A percentile compares a stretch with the other conserved stretches of the same genome.
phyloP scores from a whole-genome alignment of 2,113 vertebrate genomes.

The Dromiciops gliroides region DNA sequence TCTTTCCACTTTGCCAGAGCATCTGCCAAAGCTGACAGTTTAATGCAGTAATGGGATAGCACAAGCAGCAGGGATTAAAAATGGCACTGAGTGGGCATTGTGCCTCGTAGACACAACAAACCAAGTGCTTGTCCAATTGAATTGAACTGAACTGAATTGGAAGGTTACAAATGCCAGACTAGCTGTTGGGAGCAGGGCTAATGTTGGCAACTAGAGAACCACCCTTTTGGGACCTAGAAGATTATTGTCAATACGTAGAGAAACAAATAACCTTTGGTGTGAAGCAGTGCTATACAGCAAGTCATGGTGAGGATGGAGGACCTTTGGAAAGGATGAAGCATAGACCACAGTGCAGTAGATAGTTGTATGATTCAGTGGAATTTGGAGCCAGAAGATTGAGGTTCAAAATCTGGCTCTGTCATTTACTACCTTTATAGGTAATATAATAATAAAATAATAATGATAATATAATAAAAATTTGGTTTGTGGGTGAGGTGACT shows the following conservation, averaged over 20 bases:
- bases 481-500: background rate
- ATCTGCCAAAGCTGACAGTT: background rate
- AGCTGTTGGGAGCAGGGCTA: background rate
- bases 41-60: background rate
- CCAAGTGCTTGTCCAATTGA: background rate
- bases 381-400: background rate
- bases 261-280: background rate
- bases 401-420: background rate
- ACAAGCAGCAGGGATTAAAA: background rate
- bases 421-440: background rate
- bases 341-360: background rate
- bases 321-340: background rate
- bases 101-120: background rate
- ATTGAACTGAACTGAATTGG: background rate
- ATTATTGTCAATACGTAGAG: background rate
- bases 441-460: background rate
- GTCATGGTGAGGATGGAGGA: background rate
- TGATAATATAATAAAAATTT: background rate
- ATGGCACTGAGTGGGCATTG: background rate
- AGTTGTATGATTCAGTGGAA: slow-evolving; percentile 12
- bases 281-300: background rate
- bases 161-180: background rate
- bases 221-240: background rate
- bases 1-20: background rate
- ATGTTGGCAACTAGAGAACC: background rate